Percentiles rank a stretch among this genome's conserved stretches.
Evolutionary conservation across 2,888 invertebrate genomes (phyloP).

Genomic region (Iselma pallidipennis): DNA sequence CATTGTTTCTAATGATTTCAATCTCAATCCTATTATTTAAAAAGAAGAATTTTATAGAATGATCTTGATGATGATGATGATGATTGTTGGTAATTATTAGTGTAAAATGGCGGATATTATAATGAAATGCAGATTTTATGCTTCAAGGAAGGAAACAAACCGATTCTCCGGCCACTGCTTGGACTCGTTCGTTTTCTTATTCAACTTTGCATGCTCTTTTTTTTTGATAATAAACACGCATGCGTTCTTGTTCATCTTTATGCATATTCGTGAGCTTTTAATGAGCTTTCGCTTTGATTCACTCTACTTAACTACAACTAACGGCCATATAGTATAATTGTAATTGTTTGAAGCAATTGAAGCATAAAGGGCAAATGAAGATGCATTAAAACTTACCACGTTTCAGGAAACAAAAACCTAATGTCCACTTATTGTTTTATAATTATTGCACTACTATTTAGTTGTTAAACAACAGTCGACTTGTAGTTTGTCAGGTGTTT

Average conservation of each 20-base stretch:
- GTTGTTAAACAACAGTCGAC: background rate
- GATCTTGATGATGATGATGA: background rate
- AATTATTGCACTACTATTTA: background rate
- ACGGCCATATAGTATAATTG: background rate
- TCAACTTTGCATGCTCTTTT: slow-evolving; percentile 33
- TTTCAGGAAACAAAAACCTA: too few relatives aligned
- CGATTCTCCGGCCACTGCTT: slow-evolving; percentile 51
- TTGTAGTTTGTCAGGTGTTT: slow-evolving; percentile 1
- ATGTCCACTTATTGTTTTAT: too few relatives aligned
- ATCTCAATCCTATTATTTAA: background rate
- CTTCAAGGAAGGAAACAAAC: slow-evolving; percentile 52
- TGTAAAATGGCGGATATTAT: slow-evolving; percentile 48
- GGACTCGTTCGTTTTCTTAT: slow-evolving; percentile 18
- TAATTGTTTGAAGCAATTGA: background rate
- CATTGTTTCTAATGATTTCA: background rate
- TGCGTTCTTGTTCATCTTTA: slow-evolving; percentile 46
- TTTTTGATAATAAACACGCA: slow-evolving; percentile 49
- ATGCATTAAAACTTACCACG: slow-evolving; percentile 4
- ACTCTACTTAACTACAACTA: background rate
- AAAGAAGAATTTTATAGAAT: background rate
- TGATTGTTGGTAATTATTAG: slow-evolving; percentile 25
- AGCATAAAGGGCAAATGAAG: slow-evolving; percentile 6
- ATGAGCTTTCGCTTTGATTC: slow-evolving; percentile 36
- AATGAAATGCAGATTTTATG: slow-evolving; percentile 49
- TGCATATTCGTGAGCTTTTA: slow-evolving; percentile 45